Percentiles rank a stretch among this genome's conserved stretches.
Conservation (phyloP, 2,113 vertebrate genomes). For the Oreochromis aureus region DNA sequence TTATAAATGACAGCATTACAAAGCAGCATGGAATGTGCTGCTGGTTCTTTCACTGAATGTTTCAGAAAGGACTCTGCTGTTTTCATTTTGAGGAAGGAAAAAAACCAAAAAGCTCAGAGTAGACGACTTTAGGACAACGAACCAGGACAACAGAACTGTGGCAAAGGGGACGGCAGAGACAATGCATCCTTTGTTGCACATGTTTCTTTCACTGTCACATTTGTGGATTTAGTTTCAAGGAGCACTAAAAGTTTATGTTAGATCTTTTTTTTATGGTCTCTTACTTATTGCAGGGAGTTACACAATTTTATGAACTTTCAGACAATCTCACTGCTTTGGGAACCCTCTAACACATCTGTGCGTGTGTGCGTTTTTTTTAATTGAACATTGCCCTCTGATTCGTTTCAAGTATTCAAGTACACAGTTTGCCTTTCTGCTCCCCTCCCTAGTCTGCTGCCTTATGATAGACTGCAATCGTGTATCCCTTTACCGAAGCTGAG, state of each 20-base stretch:
- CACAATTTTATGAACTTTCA: background rate
- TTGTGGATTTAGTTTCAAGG: background rate
- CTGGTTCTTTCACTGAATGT: slow-evolving; percentile 9
- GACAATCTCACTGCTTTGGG: background rate
- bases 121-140: slow-evolving; percentile 6
- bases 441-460: background rate
- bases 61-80: slow-evolving; percentile 3
- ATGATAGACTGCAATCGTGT: background rate
- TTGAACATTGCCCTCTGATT: background rate
- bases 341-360: background rate
- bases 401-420: background rate
- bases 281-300: background rate
- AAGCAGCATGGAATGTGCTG: slow-evolving; percentile 37
- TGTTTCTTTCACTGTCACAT: background rate
- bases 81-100: background rate
- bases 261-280: background rate
- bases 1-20: slow-evolving; percentile 59
- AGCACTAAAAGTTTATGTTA: background rate
- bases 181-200: background rate
- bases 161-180: background rate
- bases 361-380: background rate
- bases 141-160: background rate
- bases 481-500: background rate
- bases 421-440: background rate
- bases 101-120: background rate